Base-by-base conservation (phyloP, 1,140 invertebrate genomes). In the Drosophila paulistorum region DNA sequence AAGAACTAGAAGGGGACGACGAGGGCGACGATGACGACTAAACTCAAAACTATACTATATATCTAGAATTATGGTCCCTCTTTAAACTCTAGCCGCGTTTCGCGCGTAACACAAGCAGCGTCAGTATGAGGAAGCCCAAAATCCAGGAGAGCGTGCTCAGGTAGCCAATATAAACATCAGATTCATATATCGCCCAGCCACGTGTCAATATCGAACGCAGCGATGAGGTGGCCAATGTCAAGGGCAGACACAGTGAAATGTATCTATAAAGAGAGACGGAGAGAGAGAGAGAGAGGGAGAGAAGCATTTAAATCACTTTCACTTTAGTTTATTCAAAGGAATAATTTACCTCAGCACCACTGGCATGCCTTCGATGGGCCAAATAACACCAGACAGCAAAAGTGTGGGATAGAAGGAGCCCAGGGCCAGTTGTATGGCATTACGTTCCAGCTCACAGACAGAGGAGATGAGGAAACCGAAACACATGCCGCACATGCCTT, bases 341-440 rank as follows among this genome's bases (percentile, higher is more conserved):
- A 14, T 30, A 10, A 62, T 79, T 77, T 58, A 92, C 74, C 95
- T 94, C 7, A 99, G 93, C 57, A 96, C 94, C 54, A 94, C 94
- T 2, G 98, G 98, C 96, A 99, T 99, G 82, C 96, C 96, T 93
- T 96, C 94, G 90, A 96, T 96, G 63, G 96, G 96, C 96, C 96
- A 97, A 75, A 97, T 97, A n/a, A 97, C 97, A 39, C 98, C 96
- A 85, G 97, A 97, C 5, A 98, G 94, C 72, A 98, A 93, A 20
- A 99, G 94, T 42, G 97, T 98, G 3, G 98, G 98, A 93, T 99
- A 98, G 93, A 99, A 98, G 71, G 97, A 98, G 55, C 98, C 98
- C 10, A 99, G 93, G 3, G 98, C 97, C 63, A 98, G 92, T 92
- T 99, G 98, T 78, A 98, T 98, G 13, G 98, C 98, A 91, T 98